Conservation (phyloP, 2,113 vertebrate species). For the Physeter macrocephalus region DNA sequence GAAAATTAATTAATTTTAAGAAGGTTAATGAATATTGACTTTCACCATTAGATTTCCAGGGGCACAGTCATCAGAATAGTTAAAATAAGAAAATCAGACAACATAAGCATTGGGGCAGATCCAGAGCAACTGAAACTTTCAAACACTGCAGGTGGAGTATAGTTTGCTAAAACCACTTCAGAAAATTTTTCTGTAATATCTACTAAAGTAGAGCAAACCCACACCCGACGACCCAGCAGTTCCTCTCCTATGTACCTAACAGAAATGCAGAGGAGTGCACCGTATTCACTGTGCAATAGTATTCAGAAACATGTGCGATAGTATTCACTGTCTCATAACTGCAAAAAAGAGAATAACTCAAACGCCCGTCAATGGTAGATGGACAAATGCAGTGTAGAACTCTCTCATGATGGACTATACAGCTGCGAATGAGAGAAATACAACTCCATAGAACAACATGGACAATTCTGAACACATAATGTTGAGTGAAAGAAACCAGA, state of each 20-base stretch:
- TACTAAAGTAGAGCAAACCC: background rate
- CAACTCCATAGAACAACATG: accelerated
- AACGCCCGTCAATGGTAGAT: accelerated
- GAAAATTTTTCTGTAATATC: background rate
- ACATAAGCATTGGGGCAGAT: no score
- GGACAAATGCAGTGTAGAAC: accelerated
- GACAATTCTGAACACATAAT: background rate
- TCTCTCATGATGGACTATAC: accelerated
- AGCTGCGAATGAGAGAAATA: background rate
- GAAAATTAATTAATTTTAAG: no score
- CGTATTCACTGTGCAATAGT: no score
- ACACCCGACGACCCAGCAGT: background rate
- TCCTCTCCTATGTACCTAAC: no score
- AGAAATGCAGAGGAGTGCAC: background rate
- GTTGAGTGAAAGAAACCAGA: background rate
- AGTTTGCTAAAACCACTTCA: background rate
- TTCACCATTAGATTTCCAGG: background rate
- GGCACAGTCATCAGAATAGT: background rate
- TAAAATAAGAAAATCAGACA: background rate
- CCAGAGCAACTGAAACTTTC: background rate
- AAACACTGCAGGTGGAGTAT: accelerated
- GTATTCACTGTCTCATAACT: background rate
- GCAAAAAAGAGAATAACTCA: no score
- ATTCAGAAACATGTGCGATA: no score
- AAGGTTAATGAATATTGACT: background rate